Conservation (phyloP, 2,797 vertebrate genomes). For the Vultur gryphus region DNA sequence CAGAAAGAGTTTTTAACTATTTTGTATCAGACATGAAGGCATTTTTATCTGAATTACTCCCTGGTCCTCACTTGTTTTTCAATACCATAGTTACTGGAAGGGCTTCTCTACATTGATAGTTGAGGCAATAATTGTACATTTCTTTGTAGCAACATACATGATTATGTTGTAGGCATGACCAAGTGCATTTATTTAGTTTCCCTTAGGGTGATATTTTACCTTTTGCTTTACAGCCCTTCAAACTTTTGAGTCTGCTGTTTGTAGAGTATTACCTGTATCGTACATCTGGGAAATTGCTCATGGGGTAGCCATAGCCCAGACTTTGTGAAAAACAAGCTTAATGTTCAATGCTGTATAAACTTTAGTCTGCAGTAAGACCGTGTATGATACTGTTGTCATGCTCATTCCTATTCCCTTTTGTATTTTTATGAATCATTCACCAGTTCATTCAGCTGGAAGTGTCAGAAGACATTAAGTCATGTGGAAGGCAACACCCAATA, state of each 20-base stretch:
- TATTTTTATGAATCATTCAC: not conserved
- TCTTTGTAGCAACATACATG: not conserved
- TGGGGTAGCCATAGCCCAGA: not conserved
- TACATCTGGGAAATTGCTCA: not conserved
- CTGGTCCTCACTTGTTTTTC: not conserved
- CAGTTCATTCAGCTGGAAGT: not conserved
- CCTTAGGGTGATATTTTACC: not conserved
- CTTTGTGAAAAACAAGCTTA: not conserved
- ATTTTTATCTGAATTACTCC: not conserved
- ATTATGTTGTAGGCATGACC: not conserved
- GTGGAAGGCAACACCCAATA: not conserved
- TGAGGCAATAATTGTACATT: not conserved
- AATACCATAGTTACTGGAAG: not conserved
- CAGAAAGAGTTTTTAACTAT: not conserved
- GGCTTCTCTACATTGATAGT: not conserved
- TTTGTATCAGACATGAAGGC: not conserved
- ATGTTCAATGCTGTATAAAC: not conserved
- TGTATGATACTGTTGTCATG: not conserved
- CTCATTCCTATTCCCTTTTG: not conserved
- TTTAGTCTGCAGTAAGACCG: accelerated
- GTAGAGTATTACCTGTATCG: not conserved
- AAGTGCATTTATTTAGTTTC: not conserved
- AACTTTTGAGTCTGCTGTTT: not conserved
- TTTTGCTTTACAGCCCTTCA: not conserved
- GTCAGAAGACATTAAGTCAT: not conserved